A percentile compares a stretch with the other conserved stretches of the same genome.
These are phyloP conservation scores for Apostichopus japonicus DNA, from an alignment of 35 echinoderm and acorn worm genomes.

Conservation along the genomic window DNA sequence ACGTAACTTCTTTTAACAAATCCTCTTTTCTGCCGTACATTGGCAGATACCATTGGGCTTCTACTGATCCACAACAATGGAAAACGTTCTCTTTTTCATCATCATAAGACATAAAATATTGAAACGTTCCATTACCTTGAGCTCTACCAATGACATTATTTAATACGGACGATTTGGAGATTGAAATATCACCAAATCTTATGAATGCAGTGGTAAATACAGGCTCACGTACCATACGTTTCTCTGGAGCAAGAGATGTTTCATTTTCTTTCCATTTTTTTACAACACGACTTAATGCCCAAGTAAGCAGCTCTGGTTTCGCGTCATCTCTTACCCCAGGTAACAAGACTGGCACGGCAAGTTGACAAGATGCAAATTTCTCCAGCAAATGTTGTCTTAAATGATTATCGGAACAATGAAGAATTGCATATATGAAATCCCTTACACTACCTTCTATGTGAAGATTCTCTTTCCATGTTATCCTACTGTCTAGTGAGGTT, in stretches of 20 bases:
- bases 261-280: slow-evolving; percentile 37
- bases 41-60: slow-evolving; percentile 30
- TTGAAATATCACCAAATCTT: background rate
- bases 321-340: no score
- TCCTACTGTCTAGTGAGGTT: background rate
- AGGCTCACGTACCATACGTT: background rate
- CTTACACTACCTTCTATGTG: no score
- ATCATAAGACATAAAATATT: background rate
- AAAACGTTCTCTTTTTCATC: background rate
- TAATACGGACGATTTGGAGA: slow-evolving; percentile 5
- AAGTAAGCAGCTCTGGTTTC: background rate
- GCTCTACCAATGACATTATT: slow-evolving; percentile 36
- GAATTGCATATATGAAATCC: no score
- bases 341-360: no score
- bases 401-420: no score
- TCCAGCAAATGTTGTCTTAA: no score
- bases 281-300: slow-evolving; percentile 10
- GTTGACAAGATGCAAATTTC: no score
- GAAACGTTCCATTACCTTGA: background rate
- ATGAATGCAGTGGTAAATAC: slow-evolving; percentile 7
- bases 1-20: background rate
- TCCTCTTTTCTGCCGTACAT: background rate
- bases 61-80: background rate
- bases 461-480: background rate
- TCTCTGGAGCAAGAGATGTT: background rate